Evolutionary conservation across 2,797 vertebrate genomes (phyloP).

Genomic region (Spinus pinus): DNA sequence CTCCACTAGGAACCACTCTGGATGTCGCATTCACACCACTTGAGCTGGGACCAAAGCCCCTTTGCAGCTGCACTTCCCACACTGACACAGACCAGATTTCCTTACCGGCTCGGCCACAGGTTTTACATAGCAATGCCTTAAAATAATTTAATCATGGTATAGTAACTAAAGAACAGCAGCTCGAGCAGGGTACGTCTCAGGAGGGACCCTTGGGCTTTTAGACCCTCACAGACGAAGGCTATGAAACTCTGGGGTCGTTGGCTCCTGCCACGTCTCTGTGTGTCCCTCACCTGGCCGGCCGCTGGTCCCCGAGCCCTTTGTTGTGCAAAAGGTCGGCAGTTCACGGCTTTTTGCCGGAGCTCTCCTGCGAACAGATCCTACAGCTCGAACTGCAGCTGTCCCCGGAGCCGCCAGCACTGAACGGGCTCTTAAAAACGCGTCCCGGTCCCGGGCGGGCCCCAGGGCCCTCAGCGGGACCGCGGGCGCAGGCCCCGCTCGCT

Average conservation of each 20-base stretch:
- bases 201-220: background rate
- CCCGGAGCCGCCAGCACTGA: background rate
- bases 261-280: background rate
- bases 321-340: background rate
- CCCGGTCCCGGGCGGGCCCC: background rate
- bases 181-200: background rate
- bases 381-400: background rate
- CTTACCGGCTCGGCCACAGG: background rate
- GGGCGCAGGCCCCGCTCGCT: background rate
- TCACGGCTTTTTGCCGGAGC: background rate
- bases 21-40: rapidly evolving
- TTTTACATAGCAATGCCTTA: background rate
- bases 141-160: background rate
- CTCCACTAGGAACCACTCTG: background rate
- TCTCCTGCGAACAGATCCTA: background rate
- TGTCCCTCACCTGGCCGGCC: background rate
- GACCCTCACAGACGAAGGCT: background rate
- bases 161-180: background rate
- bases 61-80: background rate
- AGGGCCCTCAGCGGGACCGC: rapidly evolving
- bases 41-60: background rate
- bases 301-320: background rate
- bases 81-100: background rate
- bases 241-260: background rate
- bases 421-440: background rate